Evolutionary conservation across 2,113 vertebrate genomes (phyloP).

Genomic region (Ramphastos sulfuratus): DNA sequence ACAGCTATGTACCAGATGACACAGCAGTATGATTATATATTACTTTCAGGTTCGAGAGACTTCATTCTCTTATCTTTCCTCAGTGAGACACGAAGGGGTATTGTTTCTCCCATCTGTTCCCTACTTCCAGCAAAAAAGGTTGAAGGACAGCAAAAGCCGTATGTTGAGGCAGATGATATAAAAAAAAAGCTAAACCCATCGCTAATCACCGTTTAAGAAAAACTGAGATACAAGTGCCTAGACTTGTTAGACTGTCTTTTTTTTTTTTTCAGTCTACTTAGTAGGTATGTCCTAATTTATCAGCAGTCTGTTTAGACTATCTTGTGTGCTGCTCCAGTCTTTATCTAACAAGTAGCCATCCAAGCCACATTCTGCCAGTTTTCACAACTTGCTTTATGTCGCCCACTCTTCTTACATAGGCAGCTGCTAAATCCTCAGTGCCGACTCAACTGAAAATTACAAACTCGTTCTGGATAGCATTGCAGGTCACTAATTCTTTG

Average conservation of each 20-base stretch:
- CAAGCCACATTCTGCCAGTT: slow-evolving; percentile 41
- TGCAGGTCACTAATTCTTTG: slow-evolving; percentile 50
- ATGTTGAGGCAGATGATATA: neutral
- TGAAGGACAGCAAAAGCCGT: neutral
- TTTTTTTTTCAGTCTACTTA: neutral
- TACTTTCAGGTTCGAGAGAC: neutral
- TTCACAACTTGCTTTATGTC: slow-evolving; percentile 43
- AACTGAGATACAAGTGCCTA: neutral
- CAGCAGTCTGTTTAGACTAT: slow-evolving; percentile 46
- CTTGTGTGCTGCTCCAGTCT: neutral
- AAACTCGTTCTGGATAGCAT: slow-evolving; percentile 44
- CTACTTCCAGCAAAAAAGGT: neutral
- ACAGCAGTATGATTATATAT: neutral
- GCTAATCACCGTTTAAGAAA: neutral
- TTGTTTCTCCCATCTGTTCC: neutral
- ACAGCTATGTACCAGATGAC: accelerated
- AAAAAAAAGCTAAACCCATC: neutral
- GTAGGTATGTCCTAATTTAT: slow-evolving; percentile 4
- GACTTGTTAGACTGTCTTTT: neutral
- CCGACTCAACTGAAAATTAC: slow-evolving; percentile 44
- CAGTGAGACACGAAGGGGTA: neutral
- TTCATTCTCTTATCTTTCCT: neutral
- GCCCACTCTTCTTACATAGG: slow-evolving; percentile 60
- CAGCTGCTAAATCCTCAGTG: slow-evolving; percentile 58
- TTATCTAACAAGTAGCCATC: slow-evolving; percentile 53